Base-by-base conservation (phyloP, 2,113 vertebrate species). In the Heliornis fulica region DNA sequence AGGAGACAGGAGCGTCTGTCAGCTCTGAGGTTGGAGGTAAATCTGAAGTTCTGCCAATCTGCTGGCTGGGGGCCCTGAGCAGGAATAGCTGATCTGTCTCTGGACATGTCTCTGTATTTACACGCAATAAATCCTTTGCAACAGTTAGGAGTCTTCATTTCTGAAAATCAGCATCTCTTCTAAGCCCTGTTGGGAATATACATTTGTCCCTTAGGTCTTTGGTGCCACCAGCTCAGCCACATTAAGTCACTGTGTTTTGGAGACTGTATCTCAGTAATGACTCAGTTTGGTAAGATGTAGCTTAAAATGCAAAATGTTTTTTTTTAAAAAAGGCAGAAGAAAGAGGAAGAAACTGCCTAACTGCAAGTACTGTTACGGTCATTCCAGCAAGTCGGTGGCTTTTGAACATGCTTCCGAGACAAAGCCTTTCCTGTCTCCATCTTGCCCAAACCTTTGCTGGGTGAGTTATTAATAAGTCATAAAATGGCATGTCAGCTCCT, bases 261-360 rank as follows among this genome's bases (percentile, higher is more conserved):
- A 89, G 79, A 77, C 53, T 38, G 40, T 84, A 84, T 84, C 87
- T 91, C 69, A 17, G 46, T 63, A 68, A 28, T 94, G 83, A 92
- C 60, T 94, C 76, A 78, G 53, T 87, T 81, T 15, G 34, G 48
- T 79, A 45, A 83, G 53, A 76, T 2, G 7, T 60, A 89, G 61
- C 43, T 89, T 94, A 76, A 85, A n/a, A 90, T 61, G 70, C 46
- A 90, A 85, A 89, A 81, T 38, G 10, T 54, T 83, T 45, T 83
- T 84, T 1, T 5, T 50, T 57, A 34, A 34, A 75, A 45, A 32
- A 17, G 53, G 50, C 50, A 80, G 17, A 76, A 56, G 17, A 79
- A 88, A 77, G 25, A 56, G 61, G 90, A 95, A 94, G 54, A 78
- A 94, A 75, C 54, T 84, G 71, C 46, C 69, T 70, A 41, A 40